A percentile compares a stretch with the other conserved stretches of the same genome.
These are phyloP conservation scores for Busarellus nigricollis DNA, from an alignment of 2,797 vertebrate species.

Conservation along the genomic window DNA sequence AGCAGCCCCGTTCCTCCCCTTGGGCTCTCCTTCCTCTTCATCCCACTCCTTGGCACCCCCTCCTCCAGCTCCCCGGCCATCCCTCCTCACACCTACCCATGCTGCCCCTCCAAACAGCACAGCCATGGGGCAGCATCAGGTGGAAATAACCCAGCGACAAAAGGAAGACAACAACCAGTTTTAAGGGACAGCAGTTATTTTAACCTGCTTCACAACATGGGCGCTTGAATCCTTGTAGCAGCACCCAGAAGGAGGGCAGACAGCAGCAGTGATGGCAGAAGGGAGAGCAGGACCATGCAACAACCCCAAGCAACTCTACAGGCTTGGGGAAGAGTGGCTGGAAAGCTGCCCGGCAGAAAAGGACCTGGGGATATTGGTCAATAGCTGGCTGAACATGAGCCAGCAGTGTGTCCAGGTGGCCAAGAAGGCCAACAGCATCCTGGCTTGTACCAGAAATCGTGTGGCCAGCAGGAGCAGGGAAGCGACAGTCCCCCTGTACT, in stretches of 20 bases:
- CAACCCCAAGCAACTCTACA: too few relatives aligned
- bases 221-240: rapidly evolving
- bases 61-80: not conserved
- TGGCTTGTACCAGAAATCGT: too few relatives aligned
- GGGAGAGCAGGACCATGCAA: not conserved
- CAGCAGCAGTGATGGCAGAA: not conserved
- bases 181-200: not conserved
- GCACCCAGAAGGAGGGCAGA: not conserved
- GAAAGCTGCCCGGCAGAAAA: not conserved
- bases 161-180: not conserved
- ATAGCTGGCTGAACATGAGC: not conserved
- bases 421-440: too few relatives aligned
- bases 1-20: not conserved
- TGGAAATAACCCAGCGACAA: not conserved
- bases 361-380: not conserved
- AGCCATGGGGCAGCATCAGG: not conserved
- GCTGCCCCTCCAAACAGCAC: not conserved
- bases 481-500: too few relatives aligned
- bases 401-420: too few relatives aligned
- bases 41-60: not conserved
- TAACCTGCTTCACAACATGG: too few relatives aligned
- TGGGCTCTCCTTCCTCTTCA: not conserved
- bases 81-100: not conserved
- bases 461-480: too few relatives aligned
- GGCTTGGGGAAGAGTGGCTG: not conserved